A percentile compares a stretch with the other conserved stretches of the same genome.
phyloP scores from a whole-genome alignment of 2,888 invertebrate species.

The Seira ritae region DNA sequence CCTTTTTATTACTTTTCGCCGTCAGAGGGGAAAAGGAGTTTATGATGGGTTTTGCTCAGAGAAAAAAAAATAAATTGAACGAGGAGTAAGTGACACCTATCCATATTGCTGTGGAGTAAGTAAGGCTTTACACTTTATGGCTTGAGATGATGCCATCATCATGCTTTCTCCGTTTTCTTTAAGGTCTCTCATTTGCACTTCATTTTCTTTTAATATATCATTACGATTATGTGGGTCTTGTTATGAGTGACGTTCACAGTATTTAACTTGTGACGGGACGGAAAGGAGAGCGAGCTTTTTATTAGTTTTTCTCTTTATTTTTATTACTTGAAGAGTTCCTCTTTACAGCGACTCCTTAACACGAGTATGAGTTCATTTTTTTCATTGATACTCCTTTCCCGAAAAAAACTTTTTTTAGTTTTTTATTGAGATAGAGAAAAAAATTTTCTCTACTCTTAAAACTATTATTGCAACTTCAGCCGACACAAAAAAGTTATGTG shows the following conservation, averaged over 20 bases:
- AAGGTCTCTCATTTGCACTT: conserved; percentile 17
- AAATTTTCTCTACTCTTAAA: conserved; percentile 30
- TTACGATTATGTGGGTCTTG: neutral
- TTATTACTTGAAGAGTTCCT: conserved; percentile 18
- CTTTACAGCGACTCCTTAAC: neutral
- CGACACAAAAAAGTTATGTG: conserved; percentile 29
- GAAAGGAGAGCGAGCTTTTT: neutral
- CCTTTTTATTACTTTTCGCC: conserved; percentile 11
- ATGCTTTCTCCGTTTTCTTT: neutral
- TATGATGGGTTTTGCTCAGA: conserved; percentile 7
- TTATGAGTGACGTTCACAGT: conserved; percentile 4
- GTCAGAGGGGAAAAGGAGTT: conserved; percentile 12
- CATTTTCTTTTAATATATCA: conserved; percentile 15
- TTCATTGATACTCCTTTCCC: conserved; percentile 19
- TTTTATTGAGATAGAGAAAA: conserved; percentile 16
- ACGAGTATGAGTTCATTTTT: conserved; percentile 5
- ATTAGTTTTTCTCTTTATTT: conserved; percentile 19
- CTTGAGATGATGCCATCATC: neutral
- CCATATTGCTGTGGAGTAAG: conserved; percentile 2
- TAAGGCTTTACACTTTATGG: neutral
- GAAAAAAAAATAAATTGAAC: conserved; percentile 4
- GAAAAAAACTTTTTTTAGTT: conserved; percentile 16
- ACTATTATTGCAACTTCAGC: conserved; percentile 40
- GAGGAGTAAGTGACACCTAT: conserved; percentile 16
- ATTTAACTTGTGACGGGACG: conserved; percentile 4